Evolutionary conservation across 2,113 vertebrate genomes (phyloP).

Genomic region (Nothoprocta pentlandii): DNA sequence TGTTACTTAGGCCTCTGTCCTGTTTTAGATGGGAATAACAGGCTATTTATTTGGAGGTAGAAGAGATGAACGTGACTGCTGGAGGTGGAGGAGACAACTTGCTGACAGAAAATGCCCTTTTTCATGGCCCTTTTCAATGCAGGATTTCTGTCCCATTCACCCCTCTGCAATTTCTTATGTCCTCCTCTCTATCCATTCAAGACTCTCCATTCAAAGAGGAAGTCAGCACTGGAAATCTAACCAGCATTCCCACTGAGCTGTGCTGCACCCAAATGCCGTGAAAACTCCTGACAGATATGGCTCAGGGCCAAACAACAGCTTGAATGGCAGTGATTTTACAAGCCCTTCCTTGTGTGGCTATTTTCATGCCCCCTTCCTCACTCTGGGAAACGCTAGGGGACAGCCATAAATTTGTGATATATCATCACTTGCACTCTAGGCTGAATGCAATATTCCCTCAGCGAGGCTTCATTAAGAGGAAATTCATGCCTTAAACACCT

Average conservation of each 20-base stretch:
- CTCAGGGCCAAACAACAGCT: background rate
- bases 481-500: constrained; percentile 78
- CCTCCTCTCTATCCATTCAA: background rate
- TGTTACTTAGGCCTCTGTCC: background rate
- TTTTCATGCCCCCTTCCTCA: constrained; percentile 29
- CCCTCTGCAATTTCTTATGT: background rate
- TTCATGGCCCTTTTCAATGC: background rate
- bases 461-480: constrained; percentile 42
- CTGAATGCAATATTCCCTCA: constrained; percentile 62
- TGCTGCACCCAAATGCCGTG: background rate
- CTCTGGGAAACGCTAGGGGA: constrained; percentile 41
- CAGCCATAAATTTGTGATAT: constrained; percentile 57
- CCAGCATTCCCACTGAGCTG: background rate
- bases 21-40: background rate
- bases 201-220: background rate
- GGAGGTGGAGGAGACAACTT: background rate
- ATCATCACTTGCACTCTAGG: constrained; percentile 19
- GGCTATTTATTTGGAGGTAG: background rate
- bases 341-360: constrained; percentile 4
- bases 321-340: constrained; percentile 1
- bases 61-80: background rate
- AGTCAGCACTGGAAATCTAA: background rate
- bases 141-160: background rate
- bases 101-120: background rate
- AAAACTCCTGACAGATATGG: background rate